Conservation (phyloP, 2,113 vertebrate species). For the Rhynchopsitta pachyrhyncha region DNA sequence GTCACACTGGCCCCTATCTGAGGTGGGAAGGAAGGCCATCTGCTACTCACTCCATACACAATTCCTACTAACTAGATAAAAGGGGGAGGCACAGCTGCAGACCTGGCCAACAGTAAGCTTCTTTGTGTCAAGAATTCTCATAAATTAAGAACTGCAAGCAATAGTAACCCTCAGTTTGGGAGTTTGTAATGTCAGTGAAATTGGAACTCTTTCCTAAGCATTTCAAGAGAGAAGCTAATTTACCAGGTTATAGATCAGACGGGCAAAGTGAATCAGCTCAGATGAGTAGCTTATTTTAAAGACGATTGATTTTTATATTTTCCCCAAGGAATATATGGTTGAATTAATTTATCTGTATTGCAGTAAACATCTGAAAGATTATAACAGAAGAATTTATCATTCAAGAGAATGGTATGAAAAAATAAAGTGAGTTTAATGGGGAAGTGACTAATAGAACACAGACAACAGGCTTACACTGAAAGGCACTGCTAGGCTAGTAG, state of each 20-base stretch:
- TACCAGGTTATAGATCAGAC: neutral
- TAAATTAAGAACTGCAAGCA: neutral
- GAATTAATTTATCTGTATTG: slow-evolving; percentile 5
- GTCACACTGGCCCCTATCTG: neutral
- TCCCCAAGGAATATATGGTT: neutral
- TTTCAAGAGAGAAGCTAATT: slow-evolving; percentile 38
- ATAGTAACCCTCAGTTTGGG: neutral
- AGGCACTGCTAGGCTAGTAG: neutral
- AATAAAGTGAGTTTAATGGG: neutral
- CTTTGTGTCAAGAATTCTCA: neutral
- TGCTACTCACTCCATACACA: neutral
- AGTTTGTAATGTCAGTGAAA: neutral
- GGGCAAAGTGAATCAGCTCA: neutral
- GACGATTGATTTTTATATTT: neutral
- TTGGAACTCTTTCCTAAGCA: neutral
- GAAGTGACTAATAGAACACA: neutral
- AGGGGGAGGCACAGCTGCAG: neutral
- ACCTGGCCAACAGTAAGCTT: neutral
- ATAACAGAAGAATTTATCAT: neutral
- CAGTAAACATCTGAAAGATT: slow-evolving; percentile 2
- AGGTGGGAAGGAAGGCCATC: neutral
- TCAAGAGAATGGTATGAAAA: neutral
- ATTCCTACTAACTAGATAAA: neutral
- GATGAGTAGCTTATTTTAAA: neutral
- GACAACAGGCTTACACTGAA: neutral